Evolutionary conservation across 1,140 invertebrate genomes (phyloP), one percentile per base, ranked within the genome.

Genomic region (Calycopis cecrops): DNA sequence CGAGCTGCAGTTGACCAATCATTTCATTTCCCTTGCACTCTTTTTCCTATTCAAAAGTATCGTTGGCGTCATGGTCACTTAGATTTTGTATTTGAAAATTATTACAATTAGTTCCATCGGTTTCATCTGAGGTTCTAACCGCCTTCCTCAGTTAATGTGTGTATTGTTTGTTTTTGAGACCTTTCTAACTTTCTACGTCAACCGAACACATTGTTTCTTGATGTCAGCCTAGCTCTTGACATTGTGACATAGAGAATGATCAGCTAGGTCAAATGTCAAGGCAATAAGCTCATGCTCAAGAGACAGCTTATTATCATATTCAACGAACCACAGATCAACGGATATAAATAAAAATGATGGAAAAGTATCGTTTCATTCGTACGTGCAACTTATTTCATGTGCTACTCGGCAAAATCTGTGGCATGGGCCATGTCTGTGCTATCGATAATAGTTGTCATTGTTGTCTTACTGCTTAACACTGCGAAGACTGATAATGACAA

Each of bases 181-280:
- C 40, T 53, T 42, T 53, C 52, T 44, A 53, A 53, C 52, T 53
- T 53, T 53, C 52, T 33, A 44, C 14, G 14, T 33, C 40, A 44
- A 28, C 21, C 21, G 6, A 28, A 28, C 6, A 28, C 21, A 28
- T 28, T 28, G 17, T 50, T 28, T 35, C 17, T 35, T 14, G 33
- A 35, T 34, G 12, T 35, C 28, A 11, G 12, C 38, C 51, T 21
- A 28, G 50, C 51, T 62, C 48, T 57, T 52, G 48, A 52, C 63
- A 44, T 65, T 62, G 73, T 62, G 58, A 71, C 63, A 63, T 70
- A 65, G 62, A 55, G 42, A 55, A 61, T 74, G 73, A 78, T 79
- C 61, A 78, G 74, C 65, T 82, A 60, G 81, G 79, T 80, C 79
- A 79, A 79, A 79, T 84, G 81, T 85, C 84, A 85, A 77, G 73